Conservation (phyloP, 2,888 invertebrate genomes). For the Cosmopolites sordidus region DNA sequence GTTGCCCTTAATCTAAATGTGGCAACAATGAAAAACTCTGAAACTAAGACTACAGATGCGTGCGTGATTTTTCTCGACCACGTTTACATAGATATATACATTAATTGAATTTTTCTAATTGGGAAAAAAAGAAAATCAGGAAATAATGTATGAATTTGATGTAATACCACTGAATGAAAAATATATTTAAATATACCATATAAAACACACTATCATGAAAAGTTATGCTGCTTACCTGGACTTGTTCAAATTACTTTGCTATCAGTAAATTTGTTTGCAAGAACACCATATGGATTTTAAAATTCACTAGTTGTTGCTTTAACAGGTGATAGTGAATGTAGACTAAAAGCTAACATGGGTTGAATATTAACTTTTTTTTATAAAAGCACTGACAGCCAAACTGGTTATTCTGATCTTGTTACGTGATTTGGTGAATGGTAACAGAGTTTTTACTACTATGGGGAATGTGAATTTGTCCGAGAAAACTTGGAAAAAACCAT, state of each 20-base stretch:
- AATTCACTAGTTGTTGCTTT: slow-evolving; percentile 34
- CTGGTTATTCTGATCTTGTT: not conserved
- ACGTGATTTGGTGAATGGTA: not conserved
- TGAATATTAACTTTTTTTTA: not conserved
- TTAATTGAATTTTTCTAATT: not conserved
- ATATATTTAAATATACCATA: not conserved
- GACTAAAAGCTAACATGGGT: not conserved
- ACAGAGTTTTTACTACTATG: not conserved
- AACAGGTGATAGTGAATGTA: slow-evolving; percentile 39
- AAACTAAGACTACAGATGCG: not conserved
- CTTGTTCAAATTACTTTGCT: not conserved
- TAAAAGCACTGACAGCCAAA: slow-evolving; percentile 1
- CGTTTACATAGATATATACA: not conserved
- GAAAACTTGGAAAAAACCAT: slow-evolving; percentile 2
- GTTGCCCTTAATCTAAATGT: slow-evolving; percentile 3
- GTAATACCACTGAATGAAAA: too few species aligned
- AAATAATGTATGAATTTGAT: not conserved
- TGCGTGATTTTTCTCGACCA: not conserved
- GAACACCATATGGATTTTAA: slow-evolving; percentile 39
- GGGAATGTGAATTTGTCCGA: not conserved
- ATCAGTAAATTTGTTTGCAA: not conserved
- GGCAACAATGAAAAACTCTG: slow-evolving; percentile 4
- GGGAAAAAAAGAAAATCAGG: not conserved
- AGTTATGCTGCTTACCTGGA: not conserved
- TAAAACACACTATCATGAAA: too few species aligned